A percentile compares a stretch with the other conserved stretches of the same genome.
Evolutionary conservation across 2,797 vertebrate genomes (phyloP).

Genomic region (Rhinella marina): DNA sequence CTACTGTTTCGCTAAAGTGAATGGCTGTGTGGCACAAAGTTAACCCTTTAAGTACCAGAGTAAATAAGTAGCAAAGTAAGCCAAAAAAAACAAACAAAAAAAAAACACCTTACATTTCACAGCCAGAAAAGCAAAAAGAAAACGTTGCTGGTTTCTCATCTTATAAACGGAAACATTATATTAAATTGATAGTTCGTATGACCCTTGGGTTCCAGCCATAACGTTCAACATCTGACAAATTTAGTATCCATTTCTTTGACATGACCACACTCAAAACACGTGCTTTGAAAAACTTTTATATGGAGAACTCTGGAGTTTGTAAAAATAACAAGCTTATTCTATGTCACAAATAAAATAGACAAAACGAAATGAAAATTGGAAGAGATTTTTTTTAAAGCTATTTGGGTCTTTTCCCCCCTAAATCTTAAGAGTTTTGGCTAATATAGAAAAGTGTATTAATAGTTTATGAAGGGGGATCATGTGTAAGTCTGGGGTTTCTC

Average conservation of each 20-base stretch:
- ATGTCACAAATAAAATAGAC: slow-evolving; percentile 11
- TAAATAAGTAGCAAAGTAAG: neutral
- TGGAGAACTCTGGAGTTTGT: slow-evolving; percentile 32
- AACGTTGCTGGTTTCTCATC: neutral
- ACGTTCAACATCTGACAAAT: slow-evolving; percentile 12
- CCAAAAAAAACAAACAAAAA: neutral
- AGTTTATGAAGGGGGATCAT: slow-evolving; percentile 18
- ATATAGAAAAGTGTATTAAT: slow-evolving; percentile 27
- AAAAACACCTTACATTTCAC: neutral
- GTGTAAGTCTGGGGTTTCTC: slow-evolving; percentile 34
- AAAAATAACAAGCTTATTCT: slow-evolving; percentile 37
- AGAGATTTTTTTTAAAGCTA: neutral
- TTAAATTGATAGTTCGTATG: slow-evolving; percentile 10
- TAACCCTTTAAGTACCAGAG: neutral
- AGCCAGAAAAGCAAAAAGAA: neutral
- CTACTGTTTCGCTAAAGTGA: neutral
- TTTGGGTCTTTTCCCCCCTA: neutral
- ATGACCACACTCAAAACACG: slow-evolving; percentile 29
- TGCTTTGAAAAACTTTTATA: slow-evolving; percentile 30
- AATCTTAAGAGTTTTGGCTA: slow-evolving; percentile 14
- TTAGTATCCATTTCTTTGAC: slow-evolving; percentile 18
- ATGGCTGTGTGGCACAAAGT: neutral
- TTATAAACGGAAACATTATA: slow-evolving; percentile 4
- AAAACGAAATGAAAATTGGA: neutral
- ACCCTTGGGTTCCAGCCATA: slow-evolving; percentile 36